Base-by-base conservation (phyloP, 1,140 invertebrate species). In the Caenorhabditis latens region DNA sequence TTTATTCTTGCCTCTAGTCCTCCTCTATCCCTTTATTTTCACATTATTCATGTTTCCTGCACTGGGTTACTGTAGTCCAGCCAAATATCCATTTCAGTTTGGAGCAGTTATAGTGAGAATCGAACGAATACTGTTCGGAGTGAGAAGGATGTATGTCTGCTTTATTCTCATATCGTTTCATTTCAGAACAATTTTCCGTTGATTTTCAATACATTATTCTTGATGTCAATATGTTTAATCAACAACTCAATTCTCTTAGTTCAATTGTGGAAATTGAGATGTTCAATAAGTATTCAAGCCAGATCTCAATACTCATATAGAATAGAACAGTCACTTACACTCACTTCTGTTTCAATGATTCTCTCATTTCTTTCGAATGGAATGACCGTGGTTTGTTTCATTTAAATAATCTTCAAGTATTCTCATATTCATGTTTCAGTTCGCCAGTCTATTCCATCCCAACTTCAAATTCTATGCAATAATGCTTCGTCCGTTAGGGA, bases 11-110 rank as follows among this genome's bases (percentile, higher is more conserved):
- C 61, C 61, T 32, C 16, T 65, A 21, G 0, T 40, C 2, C 0
- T 32, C 40, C 9, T 65, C 11, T 65, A 65, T 42, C 61, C 61
- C 11, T 40, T 65, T 40, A 8, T 65, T 40, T 40, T 42, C 40
- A 65, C 61, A 65, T 42, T 65, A 40, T 65, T 65, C 61, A 65
- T 65, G 61, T 65, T 65, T 65, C 61, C 61, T 40, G 61, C 24
- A 11, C 13, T 65, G 2, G 61, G 61, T 40, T 65, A 65, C 61
- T 65, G 61, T 65, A 40, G 24, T 42, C 40, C 21, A 4, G 61
- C 61, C 9, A 42, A 32, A 14, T 40, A 65, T 65, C 61, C 61
- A 40, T 65, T 65, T 14, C 61, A 21, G 16, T 65, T 65, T 40
- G 61, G 61, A 14, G 61, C 61, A 40, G 11, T 65, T n/a, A 65